A percentile compares a stretch with the other conserved stretches of the same genome.
These are phyloP conservation scores for Patella vulgata DNA, from an alignment of 1,140 invertebrate genomes.

Conservation along the genomic window DNA sequence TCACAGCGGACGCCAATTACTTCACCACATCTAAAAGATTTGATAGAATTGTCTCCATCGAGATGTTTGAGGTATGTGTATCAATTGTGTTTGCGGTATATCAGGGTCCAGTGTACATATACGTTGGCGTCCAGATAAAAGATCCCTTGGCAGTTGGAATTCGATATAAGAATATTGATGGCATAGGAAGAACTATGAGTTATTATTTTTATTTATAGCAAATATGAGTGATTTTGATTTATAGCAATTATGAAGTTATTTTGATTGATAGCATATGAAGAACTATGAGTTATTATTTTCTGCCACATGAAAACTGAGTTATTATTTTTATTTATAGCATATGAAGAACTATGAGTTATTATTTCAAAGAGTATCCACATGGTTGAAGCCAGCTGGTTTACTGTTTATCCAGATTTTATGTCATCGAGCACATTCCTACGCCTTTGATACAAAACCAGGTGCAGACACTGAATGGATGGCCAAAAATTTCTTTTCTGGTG, in stretches of 20 bases:
- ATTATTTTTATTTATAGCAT: constrained; percentile 38
- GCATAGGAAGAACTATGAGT: too few relatives aligned
- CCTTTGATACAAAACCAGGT: constrained; percentile 54
- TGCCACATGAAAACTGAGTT: too few relatives aligned
- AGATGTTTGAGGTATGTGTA: constrained; percentile 58
- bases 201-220: background rate
- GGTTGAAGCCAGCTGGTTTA: constrained; percentile 53
- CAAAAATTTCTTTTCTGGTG: constrained; percentile 60
- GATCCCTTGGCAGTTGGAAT: too few relatives aligned
- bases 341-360: constrained; percentile 58
- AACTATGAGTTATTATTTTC: too few relatives aligned
- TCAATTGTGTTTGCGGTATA: background rate
- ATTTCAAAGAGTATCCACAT: constrained; percentile 52
- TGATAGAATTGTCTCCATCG: constrained; percentile 57
- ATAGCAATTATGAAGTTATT: too few relatives aligned
- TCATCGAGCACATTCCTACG: constrained; percentile 49
- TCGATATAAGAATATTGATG: too few relatives aligned
- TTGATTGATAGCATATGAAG: too few relatives aligned
- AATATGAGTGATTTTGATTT: too few relatives aligned
- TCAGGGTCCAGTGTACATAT: too few relatives aligned
- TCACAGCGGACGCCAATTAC: constrained; percentile 52
- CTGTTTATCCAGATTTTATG: constrained; percentile 57
- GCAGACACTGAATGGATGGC: constrained; percentile 63
- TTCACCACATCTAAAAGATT: constrained; percentile 47
- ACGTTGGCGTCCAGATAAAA: too few relatives aligned